These are phyloP conservation scores for Archocentrus centrarchus DNA, from an alignment of 2,113 vertebrate species.

Conservation along the genomic window DNA sequence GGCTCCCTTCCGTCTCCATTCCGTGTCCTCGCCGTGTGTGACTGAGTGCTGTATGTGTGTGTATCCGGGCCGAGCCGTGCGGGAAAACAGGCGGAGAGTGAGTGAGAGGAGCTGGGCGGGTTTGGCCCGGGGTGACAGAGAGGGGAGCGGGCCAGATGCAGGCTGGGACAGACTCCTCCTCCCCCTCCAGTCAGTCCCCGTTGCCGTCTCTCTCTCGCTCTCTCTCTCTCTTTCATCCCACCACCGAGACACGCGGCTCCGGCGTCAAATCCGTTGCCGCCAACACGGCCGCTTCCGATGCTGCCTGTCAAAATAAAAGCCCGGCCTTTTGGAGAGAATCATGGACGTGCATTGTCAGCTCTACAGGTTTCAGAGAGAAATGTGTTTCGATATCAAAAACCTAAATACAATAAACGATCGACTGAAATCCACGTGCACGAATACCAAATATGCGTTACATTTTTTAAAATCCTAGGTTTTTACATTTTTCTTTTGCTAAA, in stretches of 20 bases:
- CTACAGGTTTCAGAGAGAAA: neutral
- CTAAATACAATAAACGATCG: too few relatives aligned
- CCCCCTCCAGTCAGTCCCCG: constrained; percentile 52
- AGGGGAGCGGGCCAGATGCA: constrained; percentile 75
- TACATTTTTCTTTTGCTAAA: too few relatives aligned
- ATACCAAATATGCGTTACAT: neutral
- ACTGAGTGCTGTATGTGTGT: constrained; percentile 26
- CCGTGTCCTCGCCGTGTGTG: constrained; percentile 72
- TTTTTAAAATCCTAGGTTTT: too few relatives aligned
- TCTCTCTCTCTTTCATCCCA: constrained; percentile 59
- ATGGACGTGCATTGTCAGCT: too few relatives aligned
- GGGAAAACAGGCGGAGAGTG: constrained; percentile 63
- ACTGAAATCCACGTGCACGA: neutral
- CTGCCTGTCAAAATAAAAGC: constrained; percentile 40
- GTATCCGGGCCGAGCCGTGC: constrained; percentile 70
- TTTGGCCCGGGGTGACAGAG: constrained; percentile 77
- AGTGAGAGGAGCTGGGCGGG: constrained; percentile 67
- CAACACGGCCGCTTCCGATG: neutral
- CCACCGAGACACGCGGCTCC: constrained; percentile 19
- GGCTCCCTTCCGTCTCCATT: constrained; percentile 97
- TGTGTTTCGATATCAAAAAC: too few relatives aligned
- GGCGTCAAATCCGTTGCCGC: neutral
- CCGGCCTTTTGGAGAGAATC: accelerated
- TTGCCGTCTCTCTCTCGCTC: constrained; percentile 26
- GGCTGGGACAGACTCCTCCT: constrained; percentile 75